These are phyloP conservation scores for Mastacembelus armatus DNA, from an alignment of 2,797 vertebrate species.

Conservation along the genomic window DNA sequence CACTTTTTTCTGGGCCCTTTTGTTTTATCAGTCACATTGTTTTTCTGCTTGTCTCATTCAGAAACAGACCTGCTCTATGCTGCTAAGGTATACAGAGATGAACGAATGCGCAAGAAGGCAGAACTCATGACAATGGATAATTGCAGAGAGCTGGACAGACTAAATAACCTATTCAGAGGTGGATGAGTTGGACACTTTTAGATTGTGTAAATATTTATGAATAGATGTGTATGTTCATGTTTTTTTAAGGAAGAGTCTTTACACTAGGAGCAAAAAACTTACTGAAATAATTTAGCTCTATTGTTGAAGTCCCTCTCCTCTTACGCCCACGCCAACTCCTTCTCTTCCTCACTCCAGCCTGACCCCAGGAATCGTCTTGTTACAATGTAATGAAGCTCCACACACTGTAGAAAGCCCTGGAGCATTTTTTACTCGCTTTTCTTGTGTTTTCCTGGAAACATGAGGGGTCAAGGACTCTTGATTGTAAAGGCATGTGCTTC, in stretches of 20 bases:
- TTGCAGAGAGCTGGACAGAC: constrained; percentile 95
- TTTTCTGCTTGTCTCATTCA: constrained; percentile 64
- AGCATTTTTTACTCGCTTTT: constrained; percentile 18
- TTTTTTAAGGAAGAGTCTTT: constrained; percentile 71
- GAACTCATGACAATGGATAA: constrained; percentile 97
- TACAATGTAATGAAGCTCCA: constrained; percentile 53
- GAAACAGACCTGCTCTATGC: constrained; percentile 96
- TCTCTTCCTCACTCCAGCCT: constrained; percentile 43
- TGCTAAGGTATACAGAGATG: constrained; percentile 96
- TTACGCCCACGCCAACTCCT: constrained; percentile 26
- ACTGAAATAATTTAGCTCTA: constrained; percentile 69
- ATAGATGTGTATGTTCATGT: constrained; percentile 77
- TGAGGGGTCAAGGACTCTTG: constrained; percentile 65
- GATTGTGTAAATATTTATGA: constrained; percentile 69
- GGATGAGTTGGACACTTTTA: constrained; percentile 85
- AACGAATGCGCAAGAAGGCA: constrained; percentile 93
- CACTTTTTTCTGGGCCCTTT: neutral
- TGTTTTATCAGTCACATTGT: neutral
- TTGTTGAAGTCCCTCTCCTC: constrained; percentile 47
- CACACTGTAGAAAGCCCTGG: constrained; percentile 35
- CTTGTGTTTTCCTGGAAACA: constrained; percentile 50
- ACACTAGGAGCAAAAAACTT: constrained; percentile 69
- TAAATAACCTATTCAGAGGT: constrained; percentile 94
- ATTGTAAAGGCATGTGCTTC: constrained; percentile 67
- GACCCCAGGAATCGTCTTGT: constrained; percentile 60